Evolutionary conservation across 1,140 invertebrate genomes (phyloP).

Genomic region (Heliconius hewitsoni): DNA sequence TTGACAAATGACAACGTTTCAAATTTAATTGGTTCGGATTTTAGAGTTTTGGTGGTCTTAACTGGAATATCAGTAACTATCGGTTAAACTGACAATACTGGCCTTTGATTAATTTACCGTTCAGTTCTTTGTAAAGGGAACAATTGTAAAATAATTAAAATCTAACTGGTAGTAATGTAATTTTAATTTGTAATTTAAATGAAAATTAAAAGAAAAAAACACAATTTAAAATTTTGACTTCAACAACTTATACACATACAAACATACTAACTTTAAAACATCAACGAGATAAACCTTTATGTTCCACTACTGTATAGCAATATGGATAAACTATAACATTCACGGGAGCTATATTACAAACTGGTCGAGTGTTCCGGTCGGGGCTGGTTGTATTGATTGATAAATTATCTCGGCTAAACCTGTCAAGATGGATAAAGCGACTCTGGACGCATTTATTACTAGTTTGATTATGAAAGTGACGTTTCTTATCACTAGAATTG

Average conservation of each 20-base stretch:
- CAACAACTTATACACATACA: background rate
- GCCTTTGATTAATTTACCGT: too few relatives aligned
- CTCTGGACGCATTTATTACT: constrained; percentile 10
- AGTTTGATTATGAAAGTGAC: background rate
- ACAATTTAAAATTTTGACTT: background rate
- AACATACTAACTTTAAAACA: too few relatives aligned
- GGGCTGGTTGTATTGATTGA: constrained; percentile 11
- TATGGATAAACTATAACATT: background rate
- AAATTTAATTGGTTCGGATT: background rate
- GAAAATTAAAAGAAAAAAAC: background rate
- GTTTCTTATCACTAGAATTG: background rate
- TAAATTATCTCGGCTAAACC: constrained; percentile 11
- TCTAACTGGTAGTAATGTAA: too few relatives aligned
- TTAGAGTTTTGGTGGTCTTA: background rate
- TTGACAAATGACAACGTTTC: background rate
- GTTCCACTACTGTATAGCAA: background rate
- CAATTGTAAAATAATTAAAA: too few relatives aligned
- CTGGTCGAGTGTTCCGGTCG: constrained; percentile 4
- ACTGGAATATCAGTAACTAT: too few relatives aligned
- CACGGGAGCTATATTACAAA: background rate
- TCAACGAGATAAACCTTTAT: background rate
- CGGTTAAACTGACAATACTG: too few relatives aligned
- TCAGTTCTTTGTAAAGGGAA: too few relatives aligned
- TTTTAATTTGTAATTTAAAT: too few relatives aligned
- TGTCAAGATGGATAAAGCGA: background rate